Evolutionary conservation across 1,140 invertebrate genomes (phyloP).

Genomic region (Drosophila mauritiana): DNA sequence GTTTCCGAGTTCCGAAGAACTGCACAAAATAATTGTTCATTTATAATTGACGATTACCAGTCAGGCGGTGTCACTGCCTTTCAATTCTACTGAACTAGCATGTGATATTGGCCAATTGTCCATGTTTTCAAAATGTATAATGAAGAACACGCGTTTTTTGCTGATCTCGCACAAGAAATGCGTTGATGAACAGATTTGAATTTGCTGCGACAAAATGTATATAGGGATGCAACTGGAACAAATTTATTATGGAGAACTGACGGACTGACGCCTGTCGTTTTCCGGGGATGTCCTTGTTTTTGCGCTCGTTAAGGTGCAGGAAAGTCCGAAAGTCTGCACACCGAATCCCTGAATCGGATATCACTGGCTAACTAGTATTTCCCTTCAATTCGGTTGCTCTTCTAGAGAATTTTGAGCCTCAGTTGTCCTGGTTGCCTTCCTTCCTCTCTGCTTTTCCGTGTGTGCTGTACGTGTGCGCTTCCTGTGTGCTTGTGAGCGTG

Average conservation of each 20-base stretch:
- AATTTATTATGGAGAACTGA: background rate
- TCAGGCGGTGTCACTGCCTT: too few relatives aligned
- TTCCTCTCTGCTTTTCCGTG: constrained; percentile 21
- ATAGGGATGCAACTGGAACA: background rate
- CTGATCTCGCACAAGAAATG: background rate
- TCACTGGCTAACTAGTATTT: constrained; percentile 1
- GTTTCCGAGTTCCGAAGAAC: too few relatives aligned
- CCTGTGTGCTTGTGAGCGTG: constrained; percentile 7
- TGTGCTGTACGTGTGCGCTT: constrained; percentile 5
- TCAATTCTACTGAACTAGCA: too few relatives aligned
- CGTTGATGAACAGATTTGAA: background rate
- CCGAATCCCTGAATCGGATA: background rate
- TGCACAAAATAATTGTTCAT: too few relatives aligned
- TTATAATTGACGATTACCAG: too few relatives aligned
- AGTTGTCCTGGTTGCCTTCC: constrained; percentile 20
- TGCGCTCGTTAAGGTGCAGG: background rate
- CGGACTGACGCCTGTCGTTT: constrained; percentile 1
- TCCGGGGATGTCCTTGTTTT: background rate
- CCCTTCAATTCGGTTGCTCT: background rate
- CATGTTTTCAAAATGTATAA: too few relatives aligned
- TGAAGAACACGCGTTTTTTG: too few relatives aligned
- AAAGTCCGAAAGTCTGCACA: background rate
- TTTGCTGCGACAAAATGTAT: background rate
- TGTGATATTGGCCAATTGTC: too few relatives aligned
- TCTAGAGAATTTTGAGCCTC: background rate